Evolutionary conservation across 2,797 vertebrate genomes (phyloP).

Genomic region (Micrastur ruficollis): DNA sequence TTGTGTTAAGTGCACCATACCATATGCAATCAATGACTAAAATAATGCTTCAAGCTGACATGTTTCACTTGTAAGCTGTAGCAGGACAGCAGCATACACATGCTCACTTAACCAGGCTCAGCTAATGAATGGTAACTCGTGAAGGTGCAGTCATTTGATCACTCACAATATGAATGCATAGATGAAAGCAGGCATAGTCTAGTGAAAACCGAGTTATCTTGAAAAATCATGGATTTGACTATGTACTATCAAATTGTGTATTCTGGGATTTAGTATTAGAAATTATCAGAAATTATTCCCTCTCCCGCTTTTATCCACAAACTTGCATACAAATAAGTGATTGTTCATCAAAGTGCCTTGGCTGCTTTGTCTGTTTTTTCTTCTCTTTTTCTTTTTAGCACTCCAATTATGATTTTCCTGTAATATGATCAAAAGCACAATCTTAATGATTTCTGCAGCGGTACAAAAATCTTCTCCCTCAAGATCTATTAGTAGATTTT

Average conservation of each 20-base stretch:
- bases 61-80: background rate
- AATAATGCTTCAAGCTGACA: background rate
- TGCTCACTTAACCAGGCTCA: background rate
- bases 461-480: background rate
- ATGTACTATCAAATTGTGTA: background rate
- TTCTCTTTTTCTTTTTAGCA: background rate
- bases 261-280: background rate
- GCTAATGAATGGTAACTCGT: background rate
- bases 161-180: background rate
- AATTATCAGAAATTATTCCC: background rate
- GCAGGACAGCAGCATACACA: background rate
- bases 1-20: background rate
- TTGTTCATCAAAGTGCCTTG: background rate
- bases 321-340: background rate
- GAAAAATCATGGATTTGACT: background rate
- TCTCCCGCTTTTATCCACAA: background rate
- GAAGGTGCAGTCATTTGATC: background rate
- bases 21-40: background rate
- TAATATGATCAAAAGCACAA: background rate
- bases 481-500: background rate
- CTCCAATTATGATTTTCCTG: background rate
- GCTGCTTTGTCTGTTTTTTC: background rate
- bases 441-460: background rate
- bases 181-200: background rate
- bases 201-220: background rate